Evolutionary conservation across 35 echinoderm and acorn worm species (phyloP).

Genomic region (Ophiothrix spiculata): DNA sequence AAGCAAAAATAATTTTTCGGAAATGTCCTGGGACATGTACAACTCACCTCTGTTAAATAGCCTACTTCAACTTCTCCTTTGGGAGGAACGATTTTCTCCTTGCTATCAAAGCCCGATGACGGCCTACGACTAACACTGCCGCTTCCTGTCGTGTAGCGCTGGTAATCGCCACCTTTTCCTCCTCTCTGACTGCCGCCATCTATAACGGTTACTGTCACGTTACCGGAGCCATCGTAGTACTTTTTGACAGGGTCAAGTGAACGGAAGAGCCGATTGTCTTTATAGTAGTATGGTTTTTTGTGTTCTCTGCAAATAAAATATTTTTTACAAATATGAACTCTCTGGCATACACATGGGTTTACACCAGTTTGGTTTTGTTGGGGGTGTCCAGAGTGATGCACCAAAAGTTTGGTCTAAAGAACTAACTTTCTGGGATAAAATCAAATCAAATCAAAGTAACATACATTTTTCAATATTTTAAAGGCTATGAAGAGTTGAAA

Average conservation of each 20-base stretch:
- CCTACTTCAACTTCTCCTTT: neutral
- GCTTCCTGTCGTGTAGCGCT: neutral
- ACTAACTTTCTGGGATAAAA: neutral
- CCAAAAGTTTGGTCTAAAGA: neutral
- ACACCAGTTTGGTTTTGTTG: neutral
- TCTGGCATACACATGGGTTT: neutral
- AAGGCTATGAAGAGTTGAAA: too few species aligned
- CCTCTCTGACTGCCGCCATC: neutral
- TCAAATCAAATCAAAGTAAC: neutral
- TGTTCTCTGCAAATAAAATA: neutral
- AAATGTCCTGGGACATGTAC: too few species aligned
- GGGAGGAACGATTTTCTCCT: neutral
- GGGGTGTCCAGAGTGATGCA: neutral
- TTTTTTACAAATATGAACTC: too few species aligned
- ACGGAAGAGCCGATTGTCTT: neutral
- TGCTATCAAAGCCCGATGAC: neutral
- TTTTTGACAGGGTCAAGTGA: neutral
- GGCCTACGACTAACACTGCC: neutral
- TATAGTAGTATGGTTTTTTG: neutral
- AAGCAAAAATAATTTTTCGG: too few species aligned
- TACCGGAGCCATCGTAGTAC: neutral
- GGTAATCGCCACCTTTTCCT: neutral
- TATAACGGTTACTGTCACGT: neutral
- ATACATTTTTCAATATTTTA: neutral
- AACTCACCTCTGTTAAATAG: neutral